Evolutionary conservation across 1,140 invertebrate genomes (phyloP), one percentile per base, ranked within the genome.

Genomic region (Drusus annulatus): DNA sequence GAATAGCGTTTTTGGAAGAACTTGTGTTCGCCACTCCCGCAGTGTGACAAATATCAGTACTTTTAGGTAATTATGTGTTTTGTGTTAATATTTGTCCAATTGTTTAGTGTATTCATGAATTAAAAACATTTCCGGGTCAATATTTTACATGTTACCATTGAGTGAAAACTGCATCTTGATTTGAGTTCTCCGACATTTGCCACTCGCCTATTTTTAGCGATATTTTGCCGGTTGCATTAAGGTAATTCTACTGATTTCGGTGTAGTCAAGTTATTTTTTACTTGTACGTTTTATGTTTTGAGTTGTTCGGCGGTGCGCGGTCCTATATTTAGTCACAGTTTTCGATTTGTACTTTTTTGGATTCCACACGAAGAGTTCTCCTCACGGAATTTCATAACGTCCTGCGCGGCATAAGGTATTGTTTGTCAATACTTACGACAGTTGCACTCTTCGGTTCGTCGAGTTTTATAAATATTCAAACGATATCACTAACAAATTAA

Each of bases 21-120:
- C 68, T 79, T 79, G 78, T 54, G 23, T 68, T 79, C 78, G 78
- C 78, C 78, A 79, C 78, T 79, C 78, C 78, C 78, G 78, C 78
- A 50, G 54, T 78, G 63, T 79, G 78, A 79, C 54, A 79, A 79
- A 79, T 78, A 78, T 54, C 76, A n/a, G 45, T 74, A 50, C 45
- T 50, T 56, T 25, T 56, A 73, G 78, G 78, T 79, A 79, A 79
- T 58, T 79, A 79, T 21, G 60, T 54, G 28, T 50, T 50, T 69
- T 69, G 36, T 69, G 65, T 17, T 69, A 45, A 76, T 60, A 76
- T 76, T 60, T 76, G 31, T n/a, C n/a, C 23, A 60, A 45, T 76
- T 76, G n/a, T 60, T 19, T 17, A 45, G 58, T 45, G 10, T 36
- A 76, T 21, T 45, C 54, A 62, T 17, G 10, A 15, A 5, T 45